A percentile compares a stretch with the other conserved stretches of the same genome.
These are phyloP conservation scores for Schmidtea mediterranea DNA, from an alignment of 1,140 invertebrate species.

Conservation along the genomic window DNA sequence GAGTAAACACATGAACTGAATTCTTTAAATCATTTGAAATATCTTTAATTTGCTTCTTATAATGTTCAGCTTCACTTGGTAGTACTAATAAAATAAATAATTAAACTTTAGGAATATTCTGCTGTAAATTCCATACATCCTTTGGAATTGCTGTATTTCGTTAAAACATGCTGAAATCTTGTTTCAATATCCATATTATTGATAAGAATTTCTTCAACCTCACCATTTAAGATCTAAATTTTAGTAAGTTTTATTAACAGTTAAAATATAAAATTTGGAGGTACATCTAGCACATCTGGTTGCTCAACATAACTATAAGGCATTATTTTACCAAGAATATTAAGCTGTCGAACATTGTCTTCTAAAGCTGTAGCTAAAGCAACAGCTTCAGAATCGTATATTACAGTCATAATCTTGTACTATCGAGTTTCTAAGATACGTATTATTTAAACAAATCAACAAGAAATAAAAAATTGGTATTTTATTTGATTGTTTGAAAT, in stretches of 20 bases:
- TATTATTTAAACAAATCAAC: no score
- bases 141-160: conserved; percentile 12
- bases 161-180: conserved; percentile 9
- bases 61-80: conserved; percentile 10
- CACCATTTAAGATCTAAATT: not conserved
- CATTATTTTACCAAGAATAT: conserved; percentile 21
- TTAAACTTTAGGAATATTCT: not conserved
- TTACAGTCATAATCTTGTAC: conserved; percentile 6
- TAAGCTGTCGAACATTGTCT: conserved; percentile 23
- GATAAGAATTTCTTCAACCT: conserved; percentile 1
- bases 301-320: conserved; percentile 16
- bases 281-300: conserved; percentile 16
- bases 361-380: conserved; percentile 21
- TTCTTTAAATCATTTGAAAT: conserved; percentile 15
- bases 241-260: not conserved
- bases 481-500: no score
- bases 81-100: not conserved
- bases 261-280: not conserved
- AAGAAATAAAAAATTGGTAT: no score
- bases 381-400: conserved; percentile 18
- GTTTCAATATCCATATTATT: not conserved
- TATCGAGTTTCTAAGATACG: no score
- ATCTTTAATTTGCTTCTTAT: no score
- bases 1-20: conserved; percentile 18
- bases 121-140: not conserved